These are phyloP conservation scores for Spodoptera frugiperda DNA, from an alignment of 1,140 invertebrate species.

Conservation along the genomic window DNA sequence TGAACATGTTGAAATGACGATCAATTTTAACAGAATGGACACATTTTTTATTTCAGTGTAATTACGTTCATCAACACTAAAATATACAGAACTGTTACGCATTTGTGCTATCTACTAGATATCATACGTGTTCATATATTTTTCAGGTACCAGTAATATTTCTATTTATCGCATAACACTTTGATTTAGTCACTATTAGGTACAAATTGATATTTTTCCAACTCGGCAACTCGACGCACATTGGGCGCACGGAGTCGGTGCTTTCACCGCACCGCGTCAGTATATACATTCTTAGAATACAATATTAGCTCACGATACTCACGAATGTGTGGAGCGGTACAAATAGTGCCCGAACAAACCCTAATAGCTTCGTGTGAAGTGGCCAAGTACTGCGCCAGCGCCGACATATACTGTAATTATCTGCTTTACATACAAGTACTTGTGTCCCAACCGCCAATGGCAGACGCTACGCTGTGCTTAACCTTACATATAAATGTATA, in stretches of 20 bases:
- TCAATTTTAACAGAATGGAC: too few species aligned
- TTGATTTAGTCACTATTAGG: not conserved
- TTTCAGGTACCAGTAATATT: too few species aligned
- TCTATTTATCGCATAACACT: not conserved
- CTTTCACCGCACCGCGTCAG: not conserved
- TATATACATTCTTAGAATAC: conserved; percentile 16
- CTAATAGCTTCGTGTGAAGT: not conserved
- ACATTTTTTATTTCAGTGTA: too few species aligned
- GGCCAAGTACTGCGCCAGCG: not conserved
- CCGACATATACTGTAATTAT: not conserved
- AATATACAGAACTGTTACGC: too few species aligned
- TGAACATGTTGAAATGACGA: too few species aligned
- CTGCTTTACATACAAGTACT: not conserved
- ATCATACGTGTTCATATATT: too few species aligned
- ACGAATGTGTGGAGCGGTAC: conserved; percentile 1
- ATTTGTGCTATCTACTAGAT: too few species aligned
- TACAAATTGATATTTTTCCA: conserved; percentile 16
- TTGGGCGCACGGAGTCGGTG: not conserved
- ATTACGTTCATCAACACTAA: too few species aligned
- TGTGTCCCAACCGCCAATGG: too few species aligned
- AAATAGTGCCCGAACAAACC: conserved; percentile 15
- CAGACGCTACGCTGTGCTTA: too few species aligned
- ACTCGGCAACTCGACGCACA: not conserved
- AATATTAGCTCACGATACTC: conserved; percentile 10
- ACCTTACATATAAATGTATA: not conserved